Conservation (phyloP, 2,113 vertebrate species). For the Sus scrofa region T2T-Sscrofa CM000814.6:50608501-50609000, state of each 20-base stretch:
- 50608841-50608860: neutral
- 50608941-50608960: neutral
- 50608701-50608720: neutral
- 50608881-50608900: neutral
- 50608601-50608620: neutral
- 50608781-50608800: neutral
- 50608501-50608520: rapidly evolving
- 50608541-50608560: neutral
- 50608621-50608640: neutral
- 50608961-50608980: neutral
- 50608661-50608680: neutral
- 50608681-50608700: rapidly evolving
- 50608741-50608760: too few species aligned
- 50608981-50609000: neutral
- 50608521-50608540: neutral
- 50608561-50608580: neutral
- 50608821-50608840: neutral
- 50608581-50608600: rapidly evolving
- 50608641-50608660: too few species aligned
- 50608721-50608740: neutral
- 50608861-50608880: neutral
- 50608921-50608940: neutral
- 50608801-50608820: neutral
- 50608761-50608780: neutral
- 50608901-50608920: rapidly evolving